Base-by-base conservation (phyloP, 1,140 invertebrate species). In the Rhagoletis zephyria region DNA sequence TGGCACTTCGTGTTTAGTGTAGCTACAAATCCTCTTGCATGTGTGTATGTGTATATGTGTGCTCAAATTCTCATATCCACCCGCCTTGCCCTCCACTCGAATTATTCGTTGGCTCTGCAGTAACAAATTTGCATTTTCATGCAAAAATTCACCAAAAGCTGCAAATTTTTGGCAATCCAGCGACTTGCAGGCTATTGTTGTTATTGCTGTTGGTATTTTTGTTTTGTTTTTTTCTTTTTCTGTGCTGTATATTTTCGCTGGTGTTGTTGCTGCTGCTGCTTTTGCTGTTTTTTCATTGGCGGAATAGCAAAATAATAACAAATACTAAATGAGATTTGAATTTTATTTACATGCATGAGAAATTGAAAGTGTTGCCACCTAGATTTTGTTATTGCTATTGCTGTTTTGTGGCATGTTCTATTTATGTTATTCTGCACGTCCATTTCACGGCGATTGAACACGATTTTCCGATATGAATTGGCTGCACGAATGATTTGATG, bases 321-420 rank as follows among this genome's bases (percentile, higher is more conserved):
- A 81, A 81, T 81, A 81, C n/a, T 30, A 81, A 81, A 81, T 81
- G 74, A 81, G 74, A 81, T 81, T 81, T 81, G 74, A 30, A 81
- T 81, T 56, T 81, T 81, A 81, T 81, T 81, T 19, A 81, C 74
- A 81, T 81, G 74, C 45, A 51, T 9, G 74, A 56, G 74, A 56
- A 81, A 81, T 59, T 19, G 74, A 81, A 81, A 81, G 74, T 81
- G 74, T 81, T 56, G 74, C 74, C 12, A 56, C 45, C 14, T n/a
- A 12, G 9, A 40, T 42, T 77, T 77, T 9, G 45, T n/a, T 81
- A 14, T 19, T 19, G 7, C n/a, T 56, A 19, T 56, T 81, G 45
- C 56, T 81, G n/a, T 63, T 63, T 9, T 56, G 30, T 30, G 30
- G 30, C 30, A 1, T 56, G 51, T 63, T n/a, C 2, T 56, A 81